These are phyloP conservation scores for Bathybates hornii DNA, from an alignment of 2,113 vertebrate species.

Conservation along the genomic window DNA sequence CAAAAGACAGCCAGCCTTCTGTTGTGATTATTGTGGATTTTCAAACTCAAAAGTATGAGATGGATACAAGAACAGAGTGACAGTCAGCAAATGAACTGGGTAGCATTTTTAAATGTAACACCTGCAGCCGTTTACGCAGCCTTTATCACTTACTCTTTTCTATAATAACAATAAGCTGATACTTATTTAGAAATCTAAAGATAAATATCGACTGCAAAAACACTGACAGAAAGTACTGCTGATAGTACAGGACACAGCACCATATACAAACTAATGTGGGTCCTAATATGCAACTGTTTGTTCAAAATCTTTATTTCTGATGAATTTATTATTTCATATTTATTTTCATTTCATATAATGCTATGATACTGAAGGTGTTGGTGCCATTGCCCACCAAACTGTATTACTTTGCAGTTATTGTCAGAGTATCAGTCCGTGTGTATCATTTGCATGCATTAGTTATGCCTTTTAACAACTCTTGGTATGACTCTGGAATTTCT, in stretches of 20 bases:
- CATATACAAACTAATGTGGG: neutral
- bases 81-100: neutral
- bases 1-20: neutral
- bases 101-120: neutral
- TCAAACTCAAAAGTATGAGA: neutral
- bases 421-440: neutral
- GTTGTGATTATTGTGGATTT: neutral
- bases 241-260: neutral
- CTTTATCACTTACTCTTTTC: neutral
- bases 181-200: neutral
- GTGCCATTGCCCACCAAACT: neutral
- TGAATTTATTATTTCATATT: neutral
- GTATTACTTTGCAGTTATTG: neutral
- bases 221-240: neutral
- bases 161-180: neutral
- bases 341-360: neutral
- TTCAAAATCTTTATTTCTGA: neutral
- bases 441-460: neutral
- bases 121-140: neutral
- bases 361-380: rapidly evolving
- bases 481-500: neutral
- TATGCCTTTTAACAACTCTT: neutral
- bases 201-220: neutral
- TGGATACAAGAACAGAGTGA: neutral
- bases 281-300: neutral